Evolutionary conservation across 2,888 invertebrate species (phyloP).

Genomic region (Crossocerus cetratus): DNA sequence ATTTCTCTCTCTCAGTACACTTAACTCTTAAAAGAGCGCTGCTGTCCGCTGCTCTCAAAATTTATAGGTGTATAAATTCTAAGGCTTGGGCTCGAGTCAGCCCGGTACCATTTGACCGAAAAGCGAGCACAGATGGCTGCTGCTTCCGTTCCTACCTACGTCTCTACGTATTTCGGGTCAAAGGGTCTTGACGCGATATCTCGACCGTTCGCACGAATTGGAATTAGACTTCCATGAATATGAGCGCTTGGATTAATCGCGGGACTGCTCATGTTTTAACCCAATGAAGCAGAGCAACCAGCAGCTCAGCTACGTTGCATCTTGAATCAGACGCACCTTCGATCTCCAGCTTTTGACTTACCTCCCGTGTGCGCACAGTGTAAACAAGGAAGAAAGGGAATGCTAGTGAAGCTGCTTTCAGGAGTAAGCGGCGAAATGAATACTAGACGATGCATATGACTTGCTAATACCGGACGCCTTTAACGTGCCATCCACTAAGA

Average conservation of each 20-base stretch:
- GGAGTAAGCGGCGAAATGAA: too few relatives aligned
- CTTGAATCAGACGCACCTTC: not conserved
- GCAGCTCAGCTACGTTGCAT: not conserved
- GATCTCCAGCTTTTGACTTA: too few relatives aligned
- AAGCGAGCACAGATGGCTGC: conserved; percentile 24
- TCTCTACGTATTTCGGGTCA: conserved; percentile 29
- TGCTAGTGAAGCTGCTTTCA: too few relatives aligned
- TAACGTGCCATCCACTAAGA: too few relatives aligned
- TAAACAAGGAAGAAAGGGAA: too few relatives aligned
- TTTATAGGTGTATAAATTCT: conserved; percentile 45
- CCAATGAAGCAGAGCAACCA: conserved; percentile 50
- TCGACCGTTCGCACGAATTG: conserved; percentile 57
- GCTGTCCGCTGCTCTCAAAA: conserved; percentile 16
- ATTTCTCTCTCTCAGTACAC: conserved; percentile 7
- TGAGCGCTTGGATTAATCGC: conserved; percentile 62
- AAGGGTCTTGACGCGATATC: conserved; percentile 28
- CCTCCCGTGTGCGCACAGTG: too few relatives aligned
- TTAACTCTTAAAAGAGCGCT: not conserved
- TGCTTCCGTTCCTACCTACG: not conserved
- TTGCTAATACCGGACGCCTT: too few relatives aligned
- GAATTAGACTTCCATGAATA: conserved; percentile 63
- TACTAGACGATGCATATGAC: too few relatives aligned
- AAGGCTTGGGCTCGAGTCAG: conserved; percentile 29
- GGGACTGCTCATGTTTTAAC: conserved; percentile 49
- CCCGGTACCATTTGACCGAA: conserved; percentile 51